Conservation (phyloP, 2,113 vertebrate species). For the Toxotes jaculatrix region DNA sequence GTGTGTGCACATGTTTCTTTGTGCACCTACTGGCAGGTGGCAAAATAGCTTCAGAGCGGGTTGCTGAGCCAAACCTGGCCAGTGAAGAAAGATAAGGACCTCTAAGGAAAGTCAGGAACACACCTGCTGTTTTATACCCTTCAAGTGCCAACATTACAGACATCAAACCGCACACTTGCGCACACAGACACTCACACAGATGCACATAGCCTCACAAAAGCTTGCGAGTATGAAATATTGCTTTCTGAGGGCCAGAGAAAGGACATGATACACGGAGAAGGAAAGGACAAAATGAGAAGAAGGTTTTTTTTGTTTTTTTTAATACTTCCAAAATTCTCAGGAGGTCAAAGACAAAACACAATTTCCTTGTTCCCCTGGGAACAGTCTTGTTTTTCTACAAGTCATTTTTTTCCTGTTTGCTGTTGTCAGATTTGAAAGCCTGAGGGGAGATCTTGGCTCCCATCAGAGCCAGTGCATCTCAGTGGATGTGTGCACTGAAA, state of each 20-base stretch:
- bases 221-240: slow-evolving; percentile 35
- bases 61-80: slow-evolving; percentile 53
- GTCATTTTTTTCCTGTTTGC: slow-evolving; percentile 9
- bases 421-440: slow-evolving; percentile 42
- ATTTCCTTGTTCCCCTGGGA: slow-evolving; percentile 26
- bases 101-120: slow-evolving; percentile 56
- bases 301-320: neutral
- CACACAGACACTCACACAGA: neutral
- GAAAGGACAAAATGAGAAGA: slow-evolving; percentile 45
- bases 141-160: slow-evolving; percentile 36
- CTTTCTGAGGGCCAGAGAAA: slow-evolving; percentile 19
- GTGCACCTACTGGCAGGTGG: slow-evolving; percentile 29
- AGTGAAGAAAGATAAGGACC: slow-evolving; percentile 62
- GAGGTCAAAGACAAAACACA: slow-evolving; percentile 39
- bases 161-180: slow-evolving; percentile 15
- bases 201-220: neutral
- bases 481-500: slow-evolving; percentile 12
- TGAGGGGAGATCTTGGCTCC: slow-evolving; percentile 30
- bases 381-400: slow-evolving; percentile 33
- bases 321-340: slow-evolving; percentile 27
- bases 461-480: slow-evolving; percentile 28
- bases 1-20: slow-evolving; percentile 33
- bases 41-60: slow-evolving; percentile 45
- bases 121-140: slow-evolving; percentile 68
- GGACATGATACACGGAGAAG: slow-evolving; percentile 11